Evolutionary conservation across 1,140 invertebrate species (phyloP).

Genomic region (Nylanderia fulva): DNA sequence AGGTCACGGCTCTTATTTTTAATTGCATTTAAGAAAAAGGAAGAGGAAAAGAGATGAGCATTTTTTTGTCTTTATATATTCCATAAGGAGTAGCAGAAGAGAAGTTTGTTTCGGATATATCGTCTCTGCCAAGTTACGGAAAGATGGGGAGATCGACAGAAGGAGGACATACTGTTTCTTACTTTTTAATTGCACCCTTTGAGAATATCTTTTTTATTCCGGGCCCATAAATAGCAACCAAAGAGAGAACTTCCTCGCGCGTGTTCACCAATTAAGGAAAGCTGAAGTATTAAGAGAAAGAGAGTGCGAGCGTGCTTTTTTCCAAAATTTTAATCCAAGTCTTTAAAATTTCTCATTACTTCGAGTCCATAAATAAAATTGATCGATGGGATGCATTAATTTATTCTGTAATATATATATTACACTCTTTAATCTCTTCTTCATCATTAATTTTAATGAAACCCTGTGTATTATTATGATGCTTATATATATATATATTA

Average conservation of each 20-base stretch:
- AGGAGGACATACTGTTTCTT: conserved; percentile 14
- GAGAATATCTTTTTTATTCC: conserved; percentile 19
- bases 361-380: background rate
- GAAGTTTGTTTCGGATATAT: background rate
- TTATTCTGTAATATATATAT: background rate
- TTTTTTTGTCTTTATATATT: conserved; percentile 18
- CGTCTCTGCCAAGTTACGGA: background rate
- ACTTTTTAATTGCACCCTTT: conserved; percentile 38
- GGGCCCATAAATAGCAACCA: conserved; percentile 23
- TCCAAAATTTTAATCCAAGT: background rate
- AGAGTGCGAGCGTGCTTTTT: background rate
- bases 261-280: conserved; percentile 11
- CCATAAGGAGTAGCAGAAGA: conserved; percentile 27
- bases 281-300: background rate
- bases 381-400: background rate
- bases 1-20: conserved; percentile 35
- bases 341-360: background rate
- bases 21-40: conserved; percentile 34
- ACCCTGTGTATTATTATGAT: background rate
- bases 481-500: background rate
- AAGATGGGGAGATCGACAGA: conserved; percentile 25
- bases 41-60: too few relatives aligned
- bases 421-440: background rate
- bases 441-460: background rate
- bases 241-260: conserved; percentile 17